Evolutionary conservation across 2,888 invertebrate species (phyloP).

Genomic region (Caradrina kadenii): DNA sequence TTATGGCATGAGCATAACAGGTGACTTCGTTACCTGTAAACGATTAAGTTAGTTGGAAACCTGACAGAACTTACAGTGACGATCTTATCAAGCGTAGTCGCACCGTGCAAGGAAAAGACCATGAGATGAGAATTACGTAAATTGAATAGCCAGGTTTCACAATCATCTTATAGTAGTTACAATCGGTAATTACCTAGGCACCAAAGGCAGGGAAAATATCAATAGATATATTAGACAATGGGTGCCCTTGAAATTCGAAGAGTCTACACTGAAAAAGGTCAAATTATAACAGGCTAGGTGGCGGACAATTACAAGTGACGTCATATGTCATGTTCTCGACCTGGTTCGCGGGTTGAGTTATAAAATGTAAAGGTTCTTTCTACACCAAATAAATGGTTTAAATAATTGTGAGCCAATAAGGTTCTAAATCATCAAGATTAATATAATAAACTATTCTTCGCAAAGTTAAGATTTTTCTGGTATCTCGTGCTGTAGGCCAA

Average conservation of each 20-base stretch:
- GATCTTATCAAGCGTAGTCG: conserved; percentile 19
- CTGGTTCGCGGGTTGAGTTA: conserved; percentile 21
- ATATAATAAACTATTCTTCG: no score
- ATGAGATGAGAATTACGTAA: conserved; percentile 43
- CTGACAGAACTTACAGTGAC: conserved; percentile 4
- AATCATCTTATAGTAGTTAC: conserved; percentile 51
- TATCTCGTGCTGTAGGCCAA: conserved; percentile 2
- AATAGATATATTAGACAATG: conserved; percentile 58
- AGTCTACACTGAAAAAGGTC: conserved; percentile 58
- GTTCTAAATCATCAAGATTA: no score
- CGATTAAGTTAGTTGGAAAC: conserved; percentile 26
- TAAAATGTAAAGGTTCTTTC: conserved; percentile 13
- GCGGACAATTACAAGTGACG: conserved; percentile 45
- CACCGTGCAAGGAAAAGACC: conserved; percentile 39
- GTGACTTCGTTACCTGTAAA: conserved; percentile 23
- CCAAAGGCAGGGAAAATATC: conserved; percentile 38
- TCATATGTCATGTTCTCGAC: conserved; percentile 45
- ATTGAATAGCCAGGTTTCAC: conserved; percentile 33
- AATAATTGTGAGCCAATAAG: not conserved
- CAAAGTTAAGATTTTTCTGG: not conserved
- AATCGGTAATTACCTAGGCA: conserved; percentile 39
- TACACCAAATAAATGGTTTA: not conserved
- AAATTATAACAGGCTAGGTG: conserved; percentile 42
- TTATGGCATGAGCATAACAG: conserved; percentile 20
- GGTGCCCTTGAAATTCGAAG: conserved; percentile 56